Evolutionary conservation across 2,113 vertebrate genomes (phyloP), one percentile per base, ranked within the genome.

Genomic region (Patagioenas fasciata): DNA sequence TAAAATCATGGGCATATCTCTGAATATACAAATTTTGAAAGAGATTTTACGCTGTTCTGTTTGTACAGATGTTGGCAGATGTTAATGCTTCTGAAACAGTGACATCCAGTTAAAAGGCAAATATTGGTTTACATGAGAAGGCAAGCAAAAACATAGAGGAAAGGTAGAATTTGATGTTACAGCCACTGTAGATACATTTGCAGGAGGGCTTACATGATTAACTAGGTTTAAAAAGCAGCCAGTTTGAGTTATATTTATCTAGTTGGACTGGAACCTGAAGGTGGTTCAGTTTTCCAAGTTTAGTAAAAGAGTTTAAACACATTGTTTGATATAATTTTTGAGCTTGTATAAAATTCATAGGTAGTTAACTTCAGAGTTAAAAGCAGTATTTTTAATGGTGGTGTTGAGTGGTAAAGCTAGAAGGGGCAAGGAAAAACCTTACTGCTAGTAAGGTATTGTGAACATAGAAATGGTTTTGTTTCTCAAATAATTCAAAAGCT

Each of bases 1-100:
- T 26, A 10, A 79, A 69, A n/a, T 44, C 4, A 1, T 11, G 17
- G 11, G 4, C 2, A 0, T 34, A 1, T 64, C 25, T 62, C 29
- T 51, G 54, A 47, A 15, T 36, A 19, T 4, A 23, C 19, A n/a
- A 28, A n/a, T 19, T 70, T 74, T 2, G 16, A 44, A 40, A 67
- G 73, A 34, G 20, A 5, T 73, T 50, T 73, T 13, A 10, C 5
- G 1, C 32, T n/a, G 0, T 29, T 78, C 51, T 56, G 26, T 78
- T 78, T 57, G 19, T 67, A 13, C n/a, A 67, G 61, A 15, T 19
- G 13, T 51, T 85, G 77, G 10, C 25, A 70, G 69, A 38, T 80
- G 56, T 40, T 85, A 79, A 50, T 29, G 20, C 31, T 88, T 38
- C 14, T 53, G 53, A 58, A 73, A 50, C 4, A 29, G 28, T 31